Evolutionary conservation across 2,888 invertebrate species (phyloP), one percentile per base, ranked within the genome.

Genomic region (Conistra vaccinii): DNA sequence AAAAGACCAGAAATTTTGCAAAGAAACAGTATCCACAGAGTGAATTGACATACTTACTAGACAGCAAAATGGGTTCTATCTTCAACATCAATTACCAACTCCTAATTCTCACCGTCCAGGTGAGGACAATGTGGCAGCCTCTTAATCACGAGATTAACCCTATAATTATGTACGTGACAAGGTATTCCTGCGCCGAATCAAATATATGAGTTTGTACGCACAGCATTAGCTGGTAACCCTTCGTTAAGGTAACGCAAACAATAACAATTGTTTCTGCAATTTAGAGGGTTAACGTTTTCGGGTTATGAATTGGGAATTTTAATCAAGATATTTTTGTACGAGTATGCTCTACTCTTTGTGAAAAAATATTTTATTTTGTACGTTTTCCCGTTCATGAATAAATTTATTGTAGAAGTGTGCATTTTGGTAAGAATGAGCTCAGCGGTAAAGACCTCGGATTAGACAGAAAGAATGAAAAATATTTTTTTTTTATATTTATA

Each of bases 221-320:
- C 63, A 65, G 72, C 73, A 75, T 84, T 83, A 83, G 63, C 68
- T 51, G 42, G 61, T n/a, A 76, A 72, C 84, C 82, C 82, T 84
- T 83, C 82, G 82, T 83, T 75, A 80, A 73, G 45, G 48, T 66
- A 76, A 70, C 26, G 80, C 75, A 86, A 83, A 88, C 88, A 88
- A 81, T 84, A 79, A 82, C 76, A 81, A 76, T 78, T 78, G 70
- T 75, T 65, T 61, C 72, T 60, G 42, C 57, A 69, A 76, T 84
- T 86, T 76, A n/a, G 10, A 83, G 75, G 85, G 85, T 75, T 81
- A 83, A 78, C 63, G 61, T 63, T 77, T 77, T 74, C 20, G 70
- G 60, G 69, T 78, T 80, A 76, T 81, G 73, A 75, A 79, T 81
- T 72, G 74, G 74, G 60, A 57, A 72, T 82, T 86, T 87, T 85